Base-by-base conservation (phyloP, 2,113 vertebrate genomes). In the Megaceryle maxima region DNA sequence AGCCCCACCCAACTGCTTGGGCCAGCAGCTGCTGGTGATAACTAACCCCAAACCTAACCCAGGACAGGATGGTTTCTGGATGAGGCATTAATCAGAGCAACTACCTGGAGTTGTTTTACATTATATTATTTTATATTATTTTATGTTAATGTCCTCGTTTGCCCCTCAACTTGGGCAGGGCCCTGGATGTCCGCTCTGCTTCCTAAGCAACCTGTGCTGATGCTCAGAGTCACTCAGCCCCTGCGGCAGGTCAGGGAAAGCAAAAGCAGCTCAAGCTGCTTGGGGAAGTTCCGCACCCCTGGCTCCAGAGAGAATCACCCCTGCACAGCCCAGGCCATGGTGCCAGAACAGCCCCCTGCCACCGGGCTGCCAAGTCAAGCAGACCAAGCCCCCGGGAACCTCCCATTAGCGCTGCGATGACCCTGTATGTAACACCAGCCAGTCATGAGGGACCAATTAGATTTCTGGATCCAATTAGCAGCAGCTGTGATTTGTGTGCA, bases 401-500 rank as follows among this genome's bases (percentile, higher is more conserved):
- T 59, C 70, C 22, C 19, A 20, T 88, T 66, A 87, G 21, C 1
- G 0, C 80, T 2, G 7, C 3, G 1, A 31, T 66, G 80, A 85
- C 92, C 92, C 82, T 44, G 10, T 50, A 35, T n/a, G 85, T 74
- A 75, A 79, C 51, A 46, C 48, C 2, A 2, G 48, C 63, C 73
- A 79, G 89, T 83, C 97, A 94, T 62, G 69, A 93, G 89, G 89
- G 97, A 96, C 79, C 94, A 97, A 94, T 97, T 97, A 95, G 77
- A 88, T 83, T 92, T 90, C 97, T 97, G 87, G 91, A 94, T 95
- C 88, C 87, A 96, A 96, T 97, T 95, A 98, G 92, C 86, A 96
- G 95, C 91, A 97, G 94, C 92, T 96, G 96, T 97, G 96, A 98
- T 97, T 98, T 97, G 96, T 98, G 94, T 94, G 90, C 90, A 93